Base-by-base conservation (phyloP, 2,797 vertebrate genomes). In the Rallus crepitans region DNA sequence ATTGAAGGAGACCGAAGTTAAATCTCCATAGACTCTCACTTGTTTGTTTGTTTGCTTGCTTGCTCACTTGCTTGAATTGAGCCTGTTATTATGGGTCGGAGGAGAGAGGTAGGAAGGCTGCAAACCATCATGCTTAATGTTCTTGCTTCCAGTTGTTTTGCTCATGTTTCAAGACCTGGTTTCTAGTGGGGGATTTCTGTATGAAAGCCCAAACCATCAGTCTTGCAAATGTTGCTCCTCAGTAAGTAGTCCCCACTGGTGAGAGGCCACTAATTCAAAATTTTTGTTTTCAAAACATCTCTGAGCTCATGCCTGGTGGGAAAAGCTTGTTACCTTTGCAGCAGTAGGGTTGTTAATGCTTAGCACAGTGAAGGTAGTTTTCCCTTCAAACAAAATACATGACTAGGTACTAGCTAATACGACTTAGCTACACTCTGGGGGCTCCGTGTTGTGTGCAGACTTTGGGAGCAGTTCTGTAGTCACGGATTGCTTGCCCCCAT, bases 191-290 rank as follows among this genome's bases (percentile, higher is more conserved):
- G 6, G 7, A 23, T 69, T 59, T 93, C 90, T 90, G 48, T 73
- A 15, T 33, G 33, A 89, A 86, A 90, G 55, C 64, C 66, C 55
- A 77, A 69, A 65, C 50, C 9, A 52, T 96, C 69, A 20, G n/a
- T 71, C 89, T 95, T 82, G 81, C 76, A 97, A 95, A 95, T 91
- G 89, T 61, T 97, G 88, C 87, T 96, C 95, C 96, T 83, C 60
- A 70, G 37, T 94, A 84, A 93, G 85, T 72, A 90, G 80, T 79
- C 42, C 33, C 59, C 68, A 23, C 35, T 53, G 86, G 82, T 4
- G 59, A 96, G 89, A 93, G 57, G 86, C 82, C 66, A 48, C 78
- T 90, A 91, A 96, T 94, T 82, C 83, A 90, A 79, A 92, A 93
- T 85, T 68, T 61, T 61, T 17, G 8, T 96, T 97, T 97, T 94